Evolutionary conservation across 2,797 vertebrate species (phyloP).

Genomic region (Cyclura pinguis): DNA sequence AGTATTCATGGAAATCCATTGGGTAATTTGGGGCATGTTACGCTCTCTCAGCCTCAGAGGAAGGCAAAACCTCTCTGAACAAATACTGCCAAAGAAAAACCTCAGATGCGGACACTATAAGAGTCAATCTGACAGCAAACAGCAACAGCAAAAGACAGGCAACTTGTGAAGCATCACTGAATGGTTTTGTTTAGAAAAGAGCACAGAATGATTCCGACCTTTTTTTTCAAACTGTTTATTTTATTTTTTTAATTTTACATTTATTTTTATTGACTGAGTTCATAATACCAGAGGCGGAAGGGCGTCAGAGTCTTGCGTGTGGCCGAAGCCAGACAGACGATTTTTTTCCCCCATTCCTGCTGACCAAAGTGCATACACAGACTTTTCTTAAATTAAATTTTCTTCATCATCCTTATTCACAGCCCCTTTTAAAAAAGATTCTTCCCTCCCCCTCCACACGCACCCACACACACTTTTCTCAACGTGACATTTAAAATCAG

Average conservation of each 20-base stretch:
- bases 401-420: neutral
- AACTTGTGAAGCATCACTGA: no score
- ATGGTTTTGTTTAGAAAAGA: neutral
- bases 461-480: neutral
- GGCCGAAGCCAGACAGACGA: constrained; percentile 6
- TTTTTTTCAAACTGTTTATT: constrained; percentile 68
- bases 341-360: neutral
- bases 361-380: neutral
- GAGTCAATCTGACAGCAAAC: no score
- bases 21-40: no score
- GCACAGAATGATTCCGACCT: constrained; percentile 54
- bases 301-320: constrained; percentile 32
- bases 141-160: no score
- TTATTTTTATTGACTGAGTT: constrained; percentile 54
- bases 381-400: neutral
- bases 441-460: neutral
- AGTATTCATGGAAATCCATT: no score
- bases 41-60: no score
- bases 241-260: constrained; percentile 65
- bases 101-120: no score
- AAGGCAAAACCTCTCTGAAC: no score
- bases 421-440: constrained; percentile 25
- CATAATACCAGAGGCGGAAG: constrained; percentile 54
- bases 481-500: constrained; percentile 79
- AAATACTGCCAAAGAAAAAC: no score